Base-by-base conservation (phyloP, 2,113 vertebrate genomes). In the Alaudala cheleensis region DNA sequence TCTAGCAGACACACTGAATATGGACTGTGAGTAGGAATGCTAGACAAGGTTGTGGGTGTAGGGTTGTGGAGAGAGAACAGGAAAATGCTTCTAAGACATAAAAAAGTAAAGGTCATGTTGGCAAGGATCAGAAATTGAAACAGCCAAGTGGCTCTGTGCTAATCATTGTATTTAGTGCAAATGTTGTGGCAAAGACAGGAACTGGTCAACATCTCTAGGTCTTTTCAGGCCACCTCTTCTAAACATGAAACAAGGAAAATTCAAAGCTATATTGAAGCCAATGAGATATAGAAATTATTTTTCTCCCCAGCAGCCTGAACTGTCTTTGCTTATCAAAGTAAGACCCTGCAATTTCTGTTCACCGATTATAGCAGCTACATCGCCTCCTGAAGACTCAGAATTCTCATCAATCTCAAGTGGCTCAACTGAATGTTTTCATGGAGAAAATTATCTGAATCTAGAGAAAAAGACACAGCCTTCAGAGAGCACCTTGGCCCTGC, bases 381-480 rank as follows among this genome's bases (percentile, higher is more conserved):
- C 73, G 82, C 60, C 86, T 86, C 65, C 81, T 54, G 60, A 84
- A 95, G 42, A 40, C 42, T 85, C 62, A 64, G 71, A 92, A 95
- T 91, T 67, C 77, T 94, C 82, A 95, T 94, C 88, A 95, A 33
- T 47, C 69, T 92, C 45, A 96, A 96, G 91, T 85, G 82, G 39
- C 45, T 92, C 29, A 42, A 29, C 33, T 70, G 62, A 93, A 67
- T 83, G 57, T 78, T 90, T 86, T 86, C 67, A 47, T 40, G 54
- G 40, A 31, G 39, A 72, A 90, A 90, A 85, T 70, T 67, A 44
- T 56, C 21, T 25, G 17, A 70, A 21, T 67, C 54, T 71, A 37
- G 31, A 25, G 42, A 82, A 91, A 94, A 92, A 61, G 54, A 57
- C 11, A 44, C n/a, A 57, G 24, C 50, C 56, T 73, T 81, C 40